Evolutionary conservation across 2,797 vertebrate species (phyloP).

Genomic region (Florisuga fusca): DNA sequence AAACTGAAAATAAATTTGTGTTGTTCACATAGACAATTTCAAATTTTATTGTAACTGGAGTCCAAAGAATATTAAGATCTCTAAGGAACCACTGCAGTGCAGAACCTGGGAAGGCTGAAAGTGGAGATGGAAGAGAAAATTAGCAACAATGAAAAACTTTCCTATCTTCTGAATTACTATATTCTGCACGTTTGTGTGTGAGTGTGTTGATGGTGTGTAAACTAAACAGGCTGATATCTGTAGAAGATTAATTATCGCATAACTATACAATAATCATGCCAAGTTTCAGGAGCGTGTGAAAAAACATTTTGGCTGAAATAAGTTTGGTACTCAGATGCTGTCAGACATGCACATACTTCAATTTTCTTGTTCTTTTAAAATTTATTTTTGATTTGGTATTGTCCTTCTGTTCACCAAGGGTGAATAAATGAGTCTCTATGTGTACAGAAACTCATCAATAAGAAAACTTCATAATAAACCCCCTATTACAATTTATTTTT

Average conservation of each 20-base stretch:
- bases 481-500: conserved; percentile 65
- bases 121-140: neutral
- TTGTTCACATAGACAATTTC: neutral
- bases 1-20: neutral
- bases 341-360: neutral
- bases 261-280: conserved; percentile 24
- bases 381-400: conserved; percentile 11
- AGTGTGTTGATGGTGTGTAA: neutral
- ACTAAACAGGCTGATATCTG: neutral
- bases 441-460: conserved; percentile 54
- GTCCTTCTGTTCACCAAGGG: conserved; percentile 45
- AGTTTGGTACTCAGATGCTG: conserved; percentile 47
- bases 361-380: neutral
- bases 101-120: neutral
- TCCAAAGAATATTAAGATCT: neutral
- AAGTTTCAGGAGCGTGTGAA: conserved; percentile 62
- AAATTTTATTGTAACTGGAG: neutral
- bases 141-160: neutral
- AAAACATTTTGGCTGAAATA: conserved; percentile 65
- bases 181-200: neutral
- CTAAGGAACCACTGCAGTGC: neutral
- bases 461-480: conserved; percentile 36
- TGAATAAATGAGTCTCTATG: conserved; percentile 36
- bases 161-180: neutral
- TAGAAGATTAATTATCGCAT: conserved; percentile 53